Conservation (phyloP, 2,113 vertebrate genomes). For the Pseudolaguvia tuberculata region DNA sequence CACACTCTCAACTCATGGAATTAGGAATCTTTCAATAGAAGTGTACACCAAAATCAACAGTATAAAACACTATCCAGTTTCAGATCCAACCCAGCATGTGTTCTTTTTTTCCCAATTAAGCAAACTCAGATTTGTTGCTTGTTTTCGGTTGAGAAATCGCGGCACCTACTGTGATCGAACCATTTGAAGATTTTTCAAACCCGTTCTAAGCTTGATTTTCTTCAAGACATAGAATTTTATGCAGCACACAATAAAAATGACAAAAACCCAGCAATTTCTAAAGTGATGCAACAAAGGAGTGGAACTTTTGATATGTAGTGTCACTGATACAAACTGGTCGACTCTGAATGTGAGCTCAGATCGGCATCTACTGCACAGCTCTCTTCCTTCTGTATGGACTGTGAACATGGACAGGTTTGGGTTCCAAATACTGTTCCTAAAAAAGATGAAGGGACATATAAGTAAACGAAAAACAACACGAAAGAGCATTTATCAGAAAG, state of each 20-base stretch:
- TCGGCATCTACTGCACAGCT: constrained; percentile 15
- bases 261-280: not conserved
- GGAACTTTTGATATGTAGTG: constrained; percentile 1
- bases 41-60: not conserved
- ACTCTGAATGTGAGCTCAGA: not conserved
- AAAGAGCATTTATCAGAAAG: too few relatives aligned
- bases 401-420: constrained; percentile 50
- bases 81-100: not conserved
- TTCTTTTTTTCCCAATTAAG: too few relatives aligned
- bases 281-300: not conserved
- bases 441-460: not conserved
- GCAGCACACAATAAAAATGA: not conserved
- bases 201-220: not conserved
- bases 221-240: not conserved
- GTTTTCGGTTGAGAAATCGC: too few relatives aligned
- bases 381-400: constrained; percentile 9
- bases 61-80: not conserved
- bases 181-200: not conserved
- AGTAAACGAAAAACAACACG: not conserved
- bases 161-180: too few relatives aligned
- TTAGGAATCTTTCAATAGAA: too few relatives aligned
- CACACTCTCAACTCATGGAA: not conserved
- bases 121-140: too few relatives aligned
- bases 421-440: constrained; percentile 21
- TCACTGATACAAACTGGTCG: not conserved